Conservation (phyloP, 2,797 vertebrate species). For the Sebastiscus tertius region DNA sequence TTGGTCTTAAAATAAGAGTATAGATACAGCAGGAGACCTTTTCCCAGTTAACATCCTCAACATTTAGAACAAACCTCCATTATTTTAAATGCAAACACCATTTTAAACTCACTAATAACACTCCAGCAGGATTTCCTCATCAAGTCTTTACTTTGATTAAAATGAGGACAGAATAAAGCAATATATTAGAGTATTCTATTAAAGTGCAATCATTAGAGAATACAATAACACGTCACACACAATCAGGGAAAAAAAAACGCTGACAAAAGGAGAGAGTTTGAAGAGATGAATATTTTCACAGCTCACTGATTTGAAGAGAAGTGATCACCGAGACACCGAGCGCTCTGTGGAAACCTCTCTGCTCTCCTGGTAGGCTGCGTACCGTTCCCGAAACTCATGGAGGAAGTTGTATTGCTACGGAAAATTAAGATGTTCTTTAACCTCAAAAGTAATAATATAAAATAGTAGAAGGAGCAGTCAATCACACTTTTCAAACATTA, state of each 20-base stretch:
- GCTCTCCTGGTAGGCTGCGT: conserved; percentile 76
- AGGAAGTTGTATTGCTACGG: conserved; percentile 94
- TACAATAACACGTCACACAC: conserved; percentile 10
- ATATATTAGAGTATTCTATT: conserved; percentile 66
- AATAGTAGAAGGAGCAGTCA: neutral
- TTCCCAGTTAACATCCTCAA: neutral
- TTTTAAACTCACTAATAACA: neutral
- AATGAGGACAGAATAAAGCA: neutral
- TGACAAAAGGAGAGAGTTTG: neutral
- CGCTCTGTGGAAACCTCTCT: conserved; percentile 70
- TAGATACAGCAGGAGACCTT: neutral
- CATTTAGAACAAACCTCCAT: neutral
- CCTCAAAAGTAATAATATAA: neutral
- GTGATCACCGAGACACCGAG: conserved; percentile 84
- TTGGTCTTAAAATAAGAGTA: neutral
- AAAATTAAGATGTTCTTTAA: neutral
- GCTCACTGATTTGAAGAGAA: neutral
- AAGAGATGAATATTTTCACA: neutral
- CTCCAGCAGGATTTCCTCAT: conserved; percentile 9
- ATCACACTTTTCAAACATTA: no score
- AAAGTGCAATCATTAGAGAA: conserved; percentile 70
- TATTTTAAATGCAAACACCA: neutral
- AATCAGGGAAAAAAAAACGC: neutral
- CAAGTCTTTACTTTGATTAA: conserved; percentile 23
- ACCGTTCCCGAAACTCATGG: conserved; percentile 89